Conservation (phyloP, 1,140 invertebrate genomes). For the Diorhabda carinulata region DNA sequence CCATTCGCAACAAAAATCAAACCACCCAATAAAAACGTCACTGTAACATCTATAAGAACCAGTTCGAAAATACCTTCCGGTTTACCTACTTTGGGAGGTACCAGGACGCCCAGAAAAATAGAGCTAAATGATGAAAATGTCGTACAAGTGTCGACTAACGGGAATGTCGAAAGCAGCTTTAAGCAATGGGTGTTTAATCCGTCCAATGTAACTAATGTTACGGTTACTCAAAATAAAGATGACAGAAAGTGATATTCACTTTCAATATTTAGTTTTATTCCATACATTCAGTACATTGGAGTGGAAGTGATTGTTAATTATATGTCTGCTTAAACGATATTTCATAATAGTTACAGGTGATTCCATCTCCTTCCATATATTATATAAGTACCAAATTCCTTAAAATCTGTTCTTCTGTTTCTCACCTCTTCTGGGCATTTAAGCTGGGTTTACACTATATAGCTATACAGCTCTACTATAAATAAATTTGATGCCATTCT, state of each 20-base stretch:
- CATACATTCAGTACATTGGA: neutral
- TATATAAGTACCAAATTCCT: too few relatives aligned
- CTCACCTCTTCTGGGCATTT: too few relatives aligned
- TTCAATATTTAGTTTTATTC: neutral
- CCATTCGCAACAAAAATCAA: slow-evolving; percentile 34
- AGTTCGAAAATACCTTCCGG: slow-evolving; percentile 47
- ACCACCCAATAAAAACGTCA: slow-evolving; percentile 39
- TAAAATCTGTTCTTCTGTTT: too few relatives aligned
- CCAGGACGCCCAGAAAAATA: slow-evolving; percentile 36
- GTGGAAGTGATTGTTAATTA: neutral
- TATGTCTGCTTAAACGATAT: too few relatives aligned
- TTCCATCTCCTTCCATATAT: too few relatives aligned
- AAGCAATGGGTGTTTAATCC: slow-evolving; percentile 48
- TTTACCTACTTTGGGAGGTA: slow-evolving; percentile 34
- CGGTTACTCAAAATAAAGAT: slow-evolving; percentile 36
- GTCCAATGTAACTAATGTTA: slow-evolving; percentile 40
- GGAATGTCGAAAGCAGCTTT: slow-evolving; percentile 41
- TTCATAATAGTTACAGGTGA: too few relatives aligned
- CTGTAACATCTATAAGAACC: slow-evolving; percentile 44
- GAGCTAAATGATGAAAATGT: slow-evolving; percentile 33
- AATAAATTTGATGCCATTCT: too few relatives aligned
- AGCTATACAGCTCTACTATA: too few relatives aligned
- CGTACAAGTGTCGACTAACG: slow-evolving; percentile 33
- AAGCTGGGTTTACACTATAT: too few relatives aligned
- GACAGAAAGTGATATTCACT: slow-evolving; percentile 9